Percentiles rank a stretch among this genome's conserved stretches.
These are phyloP conservation scores for Morbakka virulenta DNA, from an alignment of 30 jellyfish, hydroid and myxozoan species.

Conservation along the genomic window DNA sequence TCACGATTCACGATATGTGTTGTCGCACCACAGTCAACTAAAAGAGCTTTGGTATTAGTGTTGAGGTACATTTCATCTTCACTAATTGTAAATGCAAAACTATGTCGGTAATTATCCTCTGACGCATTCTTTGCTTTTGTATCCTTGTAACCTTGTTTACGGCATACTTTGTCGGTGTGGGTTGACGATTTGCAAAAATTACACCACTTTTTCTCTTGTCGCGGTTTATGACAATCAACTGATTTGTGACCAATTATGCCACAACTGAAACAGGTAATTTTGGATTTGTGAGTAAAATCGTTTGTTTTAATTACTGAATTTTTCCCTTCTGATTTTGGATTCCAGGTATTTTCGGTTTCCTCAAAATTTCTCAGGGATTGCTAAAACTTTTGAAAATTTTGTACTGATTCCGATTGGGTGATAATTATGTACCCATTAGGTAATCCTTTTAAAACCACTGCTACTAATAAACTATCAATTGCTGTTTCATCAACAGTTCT, in stretches of 20 bases:
- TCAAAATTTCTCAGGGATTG: no score
- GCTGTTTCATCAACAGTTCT: constrained; percentile 23
- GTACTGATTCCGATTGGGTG: no score
- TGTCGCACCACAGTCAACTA: constrained; percentile 75
- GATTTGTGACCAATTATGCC: constrained; percentile 73
- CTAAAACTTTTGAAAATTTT: no score
- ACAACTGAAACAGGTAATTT: constrained; percentile 42
- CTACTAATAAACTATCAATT: constrained; percentile 51
- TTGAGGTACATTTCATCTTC: not conserved
- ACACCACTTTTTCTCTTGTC: constrained; percentile 48
- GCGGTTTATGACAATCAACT: constrained; percentile 27
- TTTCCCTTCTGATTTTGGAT: no score
- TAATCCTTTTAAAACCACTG: constrained; percentile 57
- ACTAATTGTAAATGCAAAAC: constrained; percentile 24
- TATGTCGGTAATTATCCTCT: not conserved
- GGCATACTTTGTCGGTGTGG: constrained; percentile 53
- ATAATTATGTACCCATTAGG: constrained; percentile 58
- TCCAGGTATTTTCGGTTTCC: no score
- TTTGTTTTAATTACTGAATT: no score
- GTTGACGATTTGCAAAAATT: constrained; percentile 50
- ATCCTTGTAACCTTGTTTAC: constrained; percentile 49
- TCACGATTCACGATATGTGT: constrained; percentile 42
- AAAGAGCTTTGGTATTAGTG: not conserved
- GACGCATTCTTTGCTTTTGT: constrained; percentile 21
- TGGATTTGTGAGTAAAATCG: no score